Percentiles rank a stretch among this genome's conserved stretches.
phyloP scores from a whole-genome alignment of 2,888 invertebrate genomes.

The Ceramica pisi region DNA sequence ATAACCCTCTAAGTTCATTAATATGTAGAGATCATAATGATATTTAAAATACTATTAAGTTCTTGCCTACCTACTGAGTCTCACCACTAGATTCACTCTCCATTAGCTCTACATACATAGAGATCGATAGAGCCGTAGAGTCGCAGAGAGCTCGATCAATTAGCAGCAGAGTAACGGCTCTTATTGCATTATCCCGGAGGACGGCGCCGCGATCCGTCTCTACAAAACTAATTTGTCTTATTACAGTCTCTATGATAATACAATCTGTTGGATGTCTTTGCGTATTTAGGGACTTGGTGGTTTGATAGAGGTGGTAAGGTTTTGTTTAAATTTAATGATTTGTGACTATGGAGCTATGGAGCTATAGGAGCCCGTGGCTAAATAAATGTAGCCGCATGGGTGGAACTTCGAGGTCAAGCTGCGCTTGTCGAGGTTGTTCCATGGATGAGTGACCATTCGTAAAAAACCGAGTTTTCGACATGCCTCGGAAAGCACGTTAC shows the following conservation, averaged over 20 bases:
- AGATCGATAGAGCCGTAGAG: constrained; percentile 41
- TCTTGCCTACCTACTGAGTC: too few species aligned
- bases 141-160: constrained; percentile 67
- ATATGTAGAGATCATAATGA: too few species aligned
- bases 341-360: too few species aligned
- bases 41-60: background rate
- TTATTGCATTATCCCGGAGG: constrained; percentile 66
- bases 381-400: too few species aligned
- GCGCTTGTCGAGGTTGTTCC: too few species aligned
- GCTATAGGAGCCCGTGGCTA: too few species aligned
- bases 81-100: background rate
- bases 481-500: too few species aligned
- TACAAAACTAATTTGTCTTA: constrained; percentile 64
- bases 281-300: constrained; percentile 11
- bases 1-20: too few species aligned
- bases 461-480: too few species aligned
- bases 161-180: constrained; percentile 58
- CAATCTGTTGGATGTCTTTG: constrained; percentile 47
- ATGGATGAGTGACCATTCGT: too few species aligned
- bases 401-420: too few species aligned
- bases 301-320: constrained; percentile 7
- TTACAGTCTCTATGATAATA: constrained; percentile 55
- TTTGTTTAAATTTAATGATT: too few species aligned
- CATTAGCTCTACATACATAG: constrained; percentile 37
- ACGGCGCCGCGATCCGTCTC: constrained; percentile 60